Evolutionary conservation across 1,140 invertebrate genomes (phyloP), one percentile per base, ranked within the genome.

Genomic region (Globodera rostochiensis): DNA sequence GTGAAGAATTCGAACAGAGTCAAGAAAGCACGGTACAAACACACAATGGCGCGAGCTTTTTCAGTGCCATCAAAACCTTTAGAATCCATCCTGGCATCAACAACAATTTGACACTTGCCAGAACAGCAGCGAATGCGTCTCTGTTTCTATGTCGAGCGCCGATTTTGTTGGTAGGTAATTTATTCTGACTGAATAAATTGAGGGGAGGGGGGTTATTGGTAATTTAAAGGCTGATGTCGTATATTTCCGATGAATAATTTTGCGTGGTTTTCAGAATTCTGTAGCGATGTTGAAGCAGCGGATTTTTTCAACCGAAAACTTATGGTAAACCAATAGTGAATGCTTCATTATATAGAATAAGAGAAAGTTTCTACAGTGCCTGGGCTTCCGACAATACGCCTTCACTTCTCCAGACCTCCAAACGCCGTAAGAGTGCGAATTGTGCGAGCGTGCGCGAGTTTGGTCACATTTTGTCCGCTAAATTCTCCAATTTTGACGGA

Each of bases 331-430:
- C 2, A 57, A 49, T 21, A 67, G 19, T 3, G 0, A 13, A 67
- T 11, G 6, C 46, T 60, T 46, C 53, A 19, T 19, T 66, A 47
- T 75, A 50, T 19, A 9, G 36, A 36, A 36, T 36, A 36, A 36
- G 36, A 36, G 36, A 50, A 4, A 19, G 13, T 50, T 76, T 6
- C 36, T 47, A 19, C 15, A 81, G 77, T 57, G 88, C 88, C 0
- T 90, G 88, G 88, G 88, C 88, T 19, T 80, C 86, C 21, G 88
- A 89, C 67, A 83, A 88, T 66, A 84, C 86, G 11, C 85, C 88
- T 15, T 57, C 25, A 19, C 25, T 84, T 36, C 69, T 84, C 45
- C 66, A 79, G 60, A 13, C 77, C 21, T 71, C 82, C 15, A 82
- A 73, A 50, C 47, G 81, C 6, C 76, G 80, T 49, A 21, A 74